Evolutionary conservation across 2,113 vertebrate genomes (phyloP).

Genomic region (Otis tarda): DNA sequence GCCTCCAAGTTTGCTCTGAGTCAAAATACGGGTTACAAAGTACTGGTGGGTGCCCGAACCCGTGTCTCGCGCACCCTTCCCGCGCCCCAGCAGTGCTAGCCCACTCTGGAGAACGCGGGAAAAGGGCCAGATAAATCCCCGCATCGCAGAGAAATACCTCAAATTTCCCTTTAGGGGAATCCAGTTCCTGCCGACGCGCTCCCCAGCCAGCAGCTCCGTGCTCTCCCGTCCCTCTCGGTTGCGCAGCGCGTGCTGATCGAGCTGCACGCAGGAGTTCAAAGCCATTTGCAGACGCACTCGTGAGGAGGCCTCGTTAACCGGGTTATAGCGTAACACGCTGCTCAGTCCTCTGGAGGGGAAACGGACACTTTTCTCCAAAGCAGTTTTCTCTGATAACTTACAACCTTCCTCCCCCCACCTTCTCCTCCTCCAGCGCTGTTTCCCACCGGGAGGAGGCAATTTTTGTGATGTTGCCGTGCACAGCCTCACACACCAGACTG

Average conservation of each 20-base stretch:
- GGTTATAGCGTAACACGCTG: slow-evolving; percentile 54
- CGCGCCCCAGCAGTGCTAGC: accelerated
- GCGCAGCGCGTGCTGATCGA: slow-evolving; percentile 50
- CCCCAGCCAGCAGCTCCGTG: not conserved
- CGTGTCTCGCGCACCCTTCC: not conserved
- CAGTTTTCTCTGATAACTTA: slow-evolving; percentile 51
- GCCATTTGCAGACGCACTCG: too few species aligned
- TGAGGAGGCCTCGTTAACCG: slow-evolving; percentile 53
- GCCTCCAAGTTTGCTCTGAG: too few species aligned
- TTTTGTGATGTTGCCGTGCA: not conserved
- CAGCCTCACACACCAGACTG: not conserved
- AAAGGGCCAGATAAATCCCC: not conserved
- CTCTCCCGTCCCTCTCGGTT: not conserved
- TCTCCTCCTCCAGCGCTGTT: not conserved
- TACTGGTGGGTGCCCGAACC: not conserved
- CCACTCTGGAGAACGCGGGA: not conserved
- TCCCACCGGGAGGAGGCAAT: not conserved
- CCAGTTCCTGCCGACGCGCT: not conserved
- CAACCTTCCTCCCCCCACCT: not conserved
- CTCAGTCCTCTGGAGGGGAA: slow-evolving; percentile 66
- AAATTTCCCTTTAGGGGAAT: not conserved
- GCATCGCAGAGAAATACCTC: not conserved
- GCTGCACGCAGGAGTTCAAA: slow-evolving; percentile 74
- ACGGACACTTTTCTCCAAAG: slow-evolving; percentile 76
- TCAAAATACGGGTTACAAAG: not conserved